These are phyloP conservation scores for Tholera decimalis DNA, from an alignment of 2,888 invertebrate genomes.

Conservation along the genomic window DNA sequence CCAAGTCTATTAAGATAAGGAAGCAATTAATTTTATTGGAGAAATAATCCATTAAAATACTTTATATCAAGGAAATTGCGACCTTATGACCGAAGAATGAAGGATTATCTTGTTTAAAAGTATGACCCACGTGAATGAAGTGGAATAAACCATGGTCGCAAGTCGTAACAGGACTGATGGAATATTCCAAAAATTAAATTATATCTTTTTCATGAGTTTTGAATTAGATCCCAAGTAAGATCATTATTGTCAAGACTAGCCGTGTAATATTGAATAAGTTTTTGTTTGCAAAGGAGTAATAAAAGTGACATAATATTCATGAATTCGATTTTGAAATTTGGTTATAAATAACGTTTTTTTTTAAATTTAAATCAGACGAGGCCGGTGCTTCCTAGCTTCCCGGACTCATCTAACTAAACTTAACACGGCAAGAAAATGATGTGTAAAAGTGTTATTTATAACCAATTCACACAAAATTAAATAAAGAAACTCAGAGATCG, in stretches of 20 bases:
- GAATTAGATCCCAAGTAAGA: neutral
- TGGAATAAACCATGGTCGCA: no score
- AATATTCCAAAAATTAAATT: neutral
- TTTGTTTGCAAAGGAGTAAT: neutral
- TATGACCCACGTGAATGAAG: neutral
- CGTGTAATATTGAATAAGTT: neutral
- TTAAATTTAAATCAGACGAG: no score
- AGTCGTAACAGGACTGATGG: no score
- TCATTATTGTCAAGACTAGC: neutral
- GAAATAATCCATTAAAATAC: conserved; percentile 47
- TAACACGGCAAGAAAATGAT: no score
- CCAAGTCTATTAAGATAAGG: conserved; percentile 52
- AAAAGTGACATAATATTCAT: no score
- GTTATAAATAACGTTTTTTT: no score
- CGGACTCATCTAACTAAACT: no score
- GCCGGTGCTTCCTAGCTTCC: no score
- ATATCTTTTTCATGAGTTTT: neutral
- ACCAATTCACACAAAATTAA: no score
- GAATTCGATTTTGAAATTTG: no score
- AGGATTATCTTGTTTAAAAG: neutral
- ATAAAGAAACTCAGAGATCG: no score
- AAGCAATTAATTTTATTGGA: conserved; percentile 61
- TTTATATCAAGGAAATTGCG: neutral
- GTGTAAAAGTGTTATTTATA: no score
- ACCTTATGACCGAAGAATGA: neutral